phyloP scores from a whole-genome alignment of 2,113 vertebrate genomes.

The Pachypanchax playfairii region DNA sequence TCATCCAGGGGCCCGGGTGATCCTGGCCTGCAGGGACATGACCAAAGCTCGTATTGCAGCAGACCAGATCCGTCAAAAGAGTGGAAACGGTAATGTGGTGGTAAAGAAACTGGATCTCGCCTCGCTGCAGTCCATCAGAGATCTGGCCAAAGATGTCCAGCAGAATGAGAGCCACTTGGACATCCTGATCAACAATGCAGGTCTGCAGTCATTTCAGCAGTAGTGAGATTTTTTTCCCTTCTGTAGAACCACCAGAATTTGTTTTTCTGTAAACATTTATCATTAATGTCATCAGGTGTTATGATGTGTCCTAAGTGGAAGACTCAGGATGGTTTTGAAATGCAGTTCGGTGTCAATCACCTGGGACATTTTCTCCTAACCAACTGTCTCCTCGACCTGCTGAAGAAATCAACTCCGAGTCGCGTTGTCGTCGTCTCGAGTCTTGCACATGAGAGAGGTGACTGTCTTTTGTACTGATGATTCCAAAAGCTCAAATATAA shows the following conservation, averaged over 20 bases:
- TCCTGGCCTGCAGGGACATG: slow-evolving; percentile 78
- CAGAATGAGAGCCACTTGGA: slow-evolving; percentile 68
- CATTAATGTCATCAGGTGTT: too few species aligned
- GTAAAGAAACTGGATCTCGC: slow-evolving; percentile 74
- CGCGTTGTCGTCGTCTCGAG: slow-evolving; percentile 78
- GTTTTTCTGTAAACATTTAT: too few species aligned
- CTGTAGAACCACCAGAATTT: not conserved
- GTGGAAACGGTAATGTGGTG: slow-evolving; percentile 74
- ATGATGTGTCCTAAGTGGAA: slow-evolving; percentile 80
- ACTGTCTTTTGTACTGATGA: not conserved
- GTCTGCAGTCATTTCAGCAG: slow-evolving; percentile 28
- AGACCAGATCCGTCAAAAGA: slow-evolving; percentile 69
- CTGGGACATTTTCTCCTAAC: slow-evolving; percentile 81
- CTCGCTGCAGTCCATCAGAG: slow-evolving; percentile 71
- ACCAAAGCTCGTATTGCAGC: slow-evolving; percentile 63
- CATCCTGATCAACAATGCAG: slow-evolving; percentile 80
- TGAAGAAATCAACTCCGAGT: slow-evolving; percentile 77
- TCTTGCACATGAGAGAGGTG: slow-evolving; percentile 71
- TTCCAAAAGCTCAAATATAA: not conserved
- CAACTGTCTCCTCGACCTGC: slow-evolving; percentile 74
- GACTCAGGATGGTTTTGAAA: slow-evolving; percentile 80
- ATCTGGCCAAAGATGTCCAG: slow-evolving; percentile 62
- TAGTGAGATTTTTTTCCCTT: not conserved
- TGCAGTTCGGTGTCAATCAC: slow-evolving; percentile 83
- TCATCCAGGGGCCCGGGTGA: slow-evolving; percentile 74